A percentile compares a stretch with the other conserved stretches of the same genome.
Evolutionary conservation across 2,797 vertebrate species (phyloP).

Genomic region (Columba guinea): DNA sequence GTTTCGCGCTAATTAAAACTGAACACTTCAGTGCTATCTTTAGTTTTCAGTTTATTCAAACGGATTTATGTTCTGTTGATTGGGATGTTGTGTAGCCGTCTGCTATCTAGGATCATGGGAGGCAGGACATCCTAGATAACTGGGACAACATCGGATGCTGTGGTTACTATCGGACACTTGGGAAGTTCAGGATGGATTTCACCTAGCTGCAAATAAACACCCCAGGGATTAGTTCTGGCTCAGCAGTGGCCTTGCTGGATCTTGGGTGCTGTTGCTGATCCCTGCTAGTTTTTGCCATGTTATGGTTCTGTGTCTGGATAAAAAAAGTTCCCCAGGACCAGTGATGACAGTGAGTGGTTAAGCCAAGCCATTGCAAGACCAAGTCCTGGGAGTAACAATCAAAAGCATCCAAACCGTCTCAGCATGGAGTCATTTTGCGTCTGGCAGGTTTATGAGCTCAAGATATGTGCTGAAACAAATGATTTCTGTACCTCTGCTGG

Average conservation of each 20-base stretch:
- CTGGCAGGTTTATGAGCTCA: neutral
- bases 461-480: neutral
- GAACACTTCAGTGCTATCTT: neutral
- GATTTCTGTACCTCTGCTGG: neutral
- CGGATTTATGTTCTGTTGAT: neutral
- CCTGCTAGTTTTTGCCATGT: neutral
- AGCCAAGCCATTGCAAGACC: neutral
- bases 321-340: neutral
- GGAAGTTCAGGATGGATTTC: neutral
- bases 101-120: neutral
- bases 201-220: neutral
- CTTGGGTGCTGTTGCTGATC: neutral
- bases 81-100: slow-evolving; percentile 17
- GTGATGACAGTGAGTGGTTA: neutral
- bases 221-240: neutral
- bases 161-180: neutral
- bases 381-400: neutral
- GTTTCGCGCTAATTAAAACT: slow-evolving; percentile 18
- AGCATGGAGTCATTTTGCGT: neutral
- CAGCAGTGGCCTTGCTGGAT: neutral
- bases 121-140: neutral
- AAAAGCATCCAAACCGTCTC: neutral
- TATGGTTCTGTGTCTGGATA: neutral
- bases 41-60: slow-evolving; percentile 16
- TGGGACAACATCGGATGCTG: neutral